Evolutionary conservation across 2,888 invertebrate species (phyloP).

Genomic region (Orchesellides sinensis): DNA sequence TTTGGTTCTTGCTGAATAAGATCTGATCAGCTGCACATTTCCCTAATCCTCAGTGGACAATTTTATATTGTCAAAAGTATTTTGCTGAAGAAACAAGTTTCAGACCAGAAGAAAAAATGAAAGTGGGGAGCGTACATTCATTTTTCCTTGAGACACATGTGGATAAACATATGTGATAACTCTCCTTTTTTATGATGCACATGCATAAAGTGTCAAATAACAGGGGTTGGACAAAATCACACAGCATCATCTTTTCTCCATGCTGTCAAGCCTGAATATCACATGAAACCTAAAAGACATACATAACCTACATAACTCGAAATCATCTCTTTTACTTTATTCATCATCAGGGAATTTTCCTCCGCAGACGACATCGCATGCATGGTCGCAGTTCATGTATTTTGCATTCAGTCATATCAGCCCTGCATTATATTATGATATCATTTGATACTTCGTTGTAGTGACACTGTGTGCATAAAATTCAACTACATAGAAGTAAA

Average conservation of each 20-base stretch:
- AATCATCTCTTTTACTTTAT: too few species aligned
- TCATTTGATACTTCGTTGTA: background rate
- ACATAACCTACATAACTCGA: too few species aligned
- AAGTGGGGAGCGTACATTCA: background rate
- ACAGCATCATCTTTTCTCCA: constrained; percentile 30
- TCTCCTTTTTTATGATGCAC: constrained; percentile 58
- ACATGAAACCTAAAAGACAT: background rate
- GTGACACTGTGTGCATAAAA: background rate
- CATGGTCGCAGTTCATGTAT: too few species aligned
- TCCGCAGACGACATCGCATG: background rate
- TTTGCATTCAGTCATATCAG: background rate
- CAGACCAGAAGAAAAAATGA: background rate
- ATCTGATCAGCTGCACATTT: background rate
- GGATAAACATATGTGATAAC: constrained; percentile 54
- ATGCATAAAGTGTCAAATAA: constrained; percentile 66
- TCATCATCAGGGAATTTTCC: background rate
- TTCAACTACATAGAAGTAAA: constrained; percentile 2
- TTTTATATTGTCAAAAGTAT: constrained; percentile 14
- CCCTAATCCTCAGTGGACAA: constrained; percentile 10
- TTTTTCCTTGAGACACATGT: constrained; percentile 24
- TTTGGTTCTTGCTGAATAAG: background rate
- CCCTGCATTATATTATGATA: background rate
- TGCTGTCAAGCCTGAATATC: background rate
- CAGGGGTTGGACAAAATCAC: constrained; percentile 58
- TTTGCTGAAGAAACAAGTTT: constrained; percentile 44